These are phyloP conservation scores for Apantesis nais DNA, from an alignment of 2,888 invertebrate genomes.

Conservation along the genomic window DNA sequence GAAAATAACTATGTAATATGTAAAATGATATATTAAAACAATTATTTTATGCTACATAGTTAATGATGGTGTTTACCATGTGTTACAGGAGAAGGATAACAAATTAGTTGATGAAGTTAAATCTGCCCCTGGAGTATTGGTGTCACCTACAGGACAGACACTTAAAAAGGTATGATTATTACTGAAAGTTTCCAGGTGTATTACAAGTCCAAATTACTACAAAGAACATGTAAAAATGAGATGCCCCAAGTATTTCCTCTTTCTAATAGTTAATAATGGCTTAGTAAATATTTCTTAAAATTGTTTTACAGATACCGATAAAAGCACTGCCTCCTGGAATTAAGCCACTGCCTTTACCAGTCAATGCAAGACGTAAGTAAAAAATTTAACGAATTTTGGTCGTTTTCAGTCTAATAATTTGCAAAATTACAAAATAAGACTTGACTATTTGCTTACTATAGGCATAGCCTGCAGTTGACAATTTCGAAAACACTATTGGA, in stretches of 20 bases:
- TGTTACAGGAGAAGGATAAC: slow-evolving; percentile 43
- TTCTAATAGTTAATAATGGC: not conserved
- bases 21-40: not conserved
- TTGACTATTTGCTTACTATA: not conserved
- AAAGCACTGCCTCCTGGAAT: slow-evolving; percentile 77
- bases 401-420: not conserved
- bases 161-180: slow-evolving; percentile 68
- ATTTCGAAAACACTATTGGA: too few species aligned
- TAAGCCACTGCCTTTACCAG: slow-evolving; percentile 72
- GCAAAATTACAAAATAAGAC: not conserved
- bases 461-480: too few species aligned
- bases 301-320: slow-evolving; percentile 66
- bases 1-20: too few species aligned
- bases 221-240: not conserved
- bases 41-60: not conserved
- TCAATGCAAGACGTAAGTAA: slow-evolving; percentile 66
- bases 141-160: slow-evolving; percentile 75
- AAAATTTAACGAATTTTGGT: not conserved
- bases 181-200: not conserved
- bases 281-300: not conserved
- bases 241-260: not conserved
- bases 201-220: not conserved
- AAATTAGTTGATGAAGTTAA: slow-evolving; percentile 32
- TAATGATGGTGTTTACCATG: not conserved
- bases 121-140: slow-evolving; percentile 45